phyloP scores from a whole-genome alignment of 2,113 vertebrate species.

The Daphoenositta chrysoptera region DNA sequence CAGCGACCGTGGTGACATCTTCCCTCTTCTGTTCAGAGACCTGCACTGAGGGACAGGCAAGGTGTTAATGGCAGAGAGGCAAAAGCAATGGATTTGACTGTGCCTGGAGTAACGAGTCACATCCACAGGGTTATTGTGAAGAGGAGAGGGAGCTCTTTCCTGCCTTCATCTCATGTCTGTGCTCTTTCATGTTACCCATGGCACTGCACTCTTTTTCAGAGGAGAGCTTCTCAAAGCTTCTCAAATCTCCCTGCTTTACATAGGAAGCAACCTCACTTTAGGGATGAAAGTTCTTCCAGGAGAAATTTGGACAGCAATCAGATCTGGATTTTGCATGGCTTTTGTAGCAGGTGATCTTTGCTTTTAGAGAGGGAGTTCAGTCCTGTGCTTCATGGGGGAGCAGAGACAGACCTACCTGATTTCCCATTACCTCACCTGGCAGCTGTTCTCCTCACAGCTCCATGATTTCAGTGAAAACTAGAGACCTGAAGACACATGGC shows the following conservation, averaged over 20 bases:
- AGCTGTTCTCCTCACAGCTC: constrained; percentile 18
- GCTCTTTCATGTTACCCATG: not conserved
- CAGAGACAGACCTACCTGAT: not conserved
- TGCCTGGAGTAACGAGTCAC: not conserved
- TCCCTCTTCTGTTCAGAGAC: not conserved
- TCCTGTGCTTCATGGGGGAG: not conserved
- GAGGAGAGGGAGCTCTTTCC: not conserved
- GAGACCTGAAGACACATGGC: not conserved
- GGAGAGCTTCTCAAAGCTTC: not conserved
- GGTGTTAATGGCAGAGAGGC: not conserved
- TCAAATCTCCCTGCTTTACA: not conserved
- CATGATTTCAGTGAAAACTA: not conserved
- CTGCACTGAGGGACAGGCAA: not conserved
- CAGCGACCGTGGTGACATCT: not conserved
- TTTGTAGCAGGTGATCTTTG: not conserved
- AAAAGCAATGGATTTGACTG: not conserved
- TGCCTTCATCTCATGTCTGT: not conserved
- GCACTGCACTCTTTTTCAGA: not conserved
- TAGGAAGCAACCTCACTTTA: not conserved
- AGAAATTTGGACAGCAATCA: not conserved
- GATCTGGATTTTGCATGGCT: not conserved
- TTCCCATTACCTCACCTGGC: not conserved
- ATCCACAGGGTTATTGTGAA: not conserved
- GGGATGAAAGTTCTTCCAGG: not conserved
- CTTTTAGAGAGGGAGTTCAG: not conserved